phyloP scores from a whole-genome alignment of 2,888 invertebrate species.

The Chrysolina americana region DNA sequence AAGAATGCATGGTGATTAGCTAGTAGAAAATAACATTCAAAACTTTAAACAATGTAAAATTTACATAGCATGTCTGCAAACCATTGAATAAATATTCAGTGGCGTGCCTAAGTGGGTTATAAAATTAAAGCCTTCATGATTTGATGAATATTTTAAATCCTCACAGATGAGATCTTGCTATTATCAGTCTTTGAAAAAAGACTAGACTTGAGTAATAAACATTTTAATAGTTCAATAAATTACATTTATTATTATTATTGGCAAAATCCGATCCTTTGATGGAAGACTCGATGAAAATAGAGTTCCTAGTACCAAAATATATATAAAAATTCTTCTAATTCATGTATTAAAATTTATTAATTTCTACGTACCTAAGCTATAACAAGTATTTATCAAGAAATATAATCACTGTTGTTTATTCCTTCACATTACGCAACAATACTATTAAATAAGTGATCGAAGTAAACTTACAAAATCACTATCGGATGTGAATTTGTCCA shows the following conservation, averaged over 20 bases:
- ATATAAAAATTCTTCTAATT: too few species aligned
- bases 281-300: too few species aligned
- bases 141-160: neutral
- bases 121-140: neutral
- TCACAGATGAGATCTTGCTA: too few species aligned
- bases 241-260: too few species aligned
- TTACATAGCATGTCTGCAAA: slow-evolving; percentile 5
- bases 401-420: neutral
- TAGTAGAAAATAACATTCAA: slow-evolving; percentile 14
- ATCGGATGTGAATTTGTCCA: slow-evolving; percentile 57
- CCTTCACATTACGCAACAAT: neutral
- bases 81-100: slow-evolving; percentile 2
- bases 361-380: too few species aligned
- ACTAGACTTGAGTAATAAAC: too few species aligned
- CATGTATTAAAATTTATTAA: too few species aligned
- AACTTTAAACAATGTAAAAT: slow-evolving; percentile 12
- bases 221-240: too few species aligned
- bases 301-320: too few species aligned
- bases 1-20: slow-evolving; percentile 33
- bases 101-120: neutral
- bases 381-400: too few species aligned
- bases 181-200: too few species aligned
- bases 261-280: too few species aligned
- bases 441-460: neutral
- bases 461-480: slow-evolving; percentile 45